Evolutionary conservation across 1,140 invertebrate genomes (phyloP).

Genomic region (Bombus picipes): DNA sequence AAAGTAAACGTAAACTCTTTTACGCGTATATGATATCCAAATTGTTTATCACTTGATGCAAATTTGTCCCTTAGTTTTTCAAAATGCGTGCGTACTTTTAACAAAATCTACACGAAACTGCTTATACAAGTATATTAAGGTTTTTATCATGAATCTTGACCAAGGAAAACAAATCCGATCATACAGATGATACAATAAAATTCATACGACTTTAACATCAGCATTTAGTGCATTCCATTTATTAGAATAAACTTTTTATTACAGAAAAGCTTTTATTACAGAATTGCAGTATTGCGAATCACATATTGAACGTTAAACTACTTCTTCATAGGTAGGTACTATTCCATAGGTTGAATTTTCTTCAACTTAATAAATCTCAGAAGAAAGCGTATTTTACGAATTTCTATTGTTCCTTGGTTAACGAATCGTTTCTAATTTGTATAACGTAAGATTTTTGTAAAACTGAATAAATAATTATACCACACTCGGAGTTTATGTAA

Average conservation of each 20-base stretch:
- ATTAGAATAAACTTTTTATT: conserved; percentile 19
- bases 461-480: neutral
- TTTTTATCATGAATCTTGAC: neutral
- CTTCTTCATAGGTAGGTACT: neutral
- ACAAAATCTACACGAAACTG: neutral
- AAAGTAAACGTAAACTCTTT: neutral
- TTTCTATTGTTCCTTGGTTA: neutral
- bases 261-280: conserved; percentile 1
- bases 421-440: neutral
- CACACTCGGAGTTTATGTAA: neutral
- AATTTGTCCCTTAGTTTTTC: neutral
- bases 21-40: neutral
- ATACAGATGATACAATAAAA: conserved; percentile 3
- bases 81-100: neutral
- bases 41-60: neutral
- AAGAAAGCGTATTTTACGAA: neutral
- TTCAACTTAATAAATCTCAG: neutral
- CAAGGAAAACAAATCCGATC: neutral
- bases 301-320: neutral
- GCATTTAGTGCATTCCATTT: conserved; percentile 33
- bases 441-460: conserved; percentile 33
- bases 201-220: neutral
- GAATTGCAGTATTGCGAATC: neutral
- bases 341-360: neutral
- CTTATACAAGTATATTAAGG: neutral